Base-by-base conservation (phyloP, 2,888 invertebrate genomes). In the Conomelus anceps region DNA sequence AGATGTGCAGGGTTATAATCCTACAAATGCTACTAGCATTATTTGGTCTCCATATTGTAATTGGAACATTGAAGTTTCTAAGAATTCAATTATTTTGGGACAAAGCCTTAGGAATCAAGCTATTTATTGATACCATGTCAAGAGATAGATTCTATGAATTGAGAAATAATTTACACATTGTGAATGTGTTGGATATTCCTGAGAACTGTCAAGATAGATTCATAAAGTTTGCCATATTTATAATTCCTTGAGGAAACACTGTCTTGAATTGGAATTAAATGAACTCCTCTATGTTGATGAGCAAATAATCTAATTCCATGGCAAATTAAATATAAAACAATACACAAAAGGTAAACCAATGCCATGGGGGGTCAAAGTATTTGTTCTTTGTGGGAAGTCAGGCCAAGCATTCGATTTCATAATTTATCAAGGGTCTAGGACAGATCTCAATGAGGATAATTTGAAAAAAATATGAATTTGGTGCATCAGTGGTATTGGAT, bases 351-450 rank as follows among this genome's bases (percentile, higher is more conserved):
- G 88, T 9, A 92, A 92, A 85, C 91, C 91, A n/a, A 84, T 23
- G 22, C 90, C 89, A 85, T 91, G 90, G 90, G 91, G 90, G 9
- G 87, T 91, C 22, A 91, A 91, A 90, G 86, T 91, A 4, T 91
- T 90, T 90, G 24, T 91, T 41, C 41, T 91, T 4, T 91, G 90
- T 89, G 91, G 91, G 13, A 85, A 86, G 88, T 89, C 89, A 34
- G 91, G 91, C 22, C 84, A 91, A 22, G 22, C 89, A 3, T 92
- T 91, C 88, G 90, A 92, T 86, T 91, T 91, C 34, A 29, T 90
- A 7, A 89, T 92, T 13, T 92, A 92, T 88, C 91, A 91, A 41
- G 91, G 91, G 17, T 22, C n/a, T 4, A 89, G 89, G n/a, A 91
- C 91, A 23, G 85, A 89, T 86, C n/a, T 90, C 11, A 23, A 88